A percentile compares a stretch with the other conserved stretches of the same genome.
phyloP scores from a whole-genome alignment of 2,888 invertebrate genomes.

The Cheilosia urbana region DNA sequence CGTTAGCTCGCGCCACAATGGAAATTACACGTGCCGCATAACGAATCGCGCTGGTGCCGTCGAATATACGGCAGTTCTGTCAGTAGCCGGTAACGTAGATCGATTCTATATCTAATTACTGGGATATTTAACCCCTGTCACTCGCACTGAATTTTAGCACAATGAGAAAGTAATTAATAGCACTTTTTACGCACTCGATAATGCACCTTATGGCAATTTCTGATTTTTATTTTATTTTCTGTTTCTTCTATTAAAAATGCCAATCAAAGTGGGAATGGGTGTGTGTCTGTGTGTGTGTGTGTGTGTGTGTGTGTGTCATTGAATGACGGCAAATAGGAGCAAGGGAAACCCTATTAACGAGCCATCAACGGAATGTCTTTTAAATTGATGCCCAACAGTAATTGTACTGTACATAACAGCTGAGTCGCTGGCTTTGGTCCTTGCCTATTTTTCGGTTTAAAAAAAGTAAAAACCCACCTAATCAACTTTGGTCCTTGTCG shows the following conservation, averaged over 20 bases:
- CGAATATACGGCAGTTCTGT: constrained; percentile 85
- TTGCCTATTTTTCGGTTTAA: too few species aligned
- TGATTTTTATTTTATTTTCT: not conserved
- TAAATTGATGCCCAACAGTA: too few species aligned
- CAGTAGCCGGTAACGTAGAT: constrained; percentile 84
- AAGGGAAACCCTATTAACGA: too few species aligned
- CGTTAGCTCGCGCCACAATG: constrained; percentile 83
- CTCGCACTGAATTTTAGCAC: constrained; percentile 31
- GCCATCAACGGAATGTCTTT: too few species aligned
- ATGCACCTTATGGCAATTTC: constrained; percentile 9
- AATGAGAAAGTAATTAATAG: constrained; percentile 23
- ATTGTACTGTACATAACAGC: too few species aligned
- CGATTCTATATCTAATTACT: constrained; percentile 16
- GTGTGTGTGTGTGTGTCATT: not conserved
- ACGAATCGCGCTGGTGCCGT: constrained; percentile 84
- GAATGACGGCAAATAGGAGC: too few species aligned
- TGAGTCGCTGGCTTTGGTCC: too few species aligned
- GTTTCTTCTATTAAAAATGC: not conserved
- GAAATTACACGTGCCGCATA: constrained; percentile 84
- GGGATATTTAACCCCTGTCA: not conserved
- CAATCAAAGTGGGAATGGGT: not conserved
- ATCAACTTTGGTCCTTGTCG: too few species aligned
- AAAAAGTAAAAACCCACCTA: too few species aligned
- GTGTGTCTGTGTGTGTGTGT: not conserved
- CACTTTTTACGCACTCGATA: constrained; percentile 31